phyloP scores from a whole-genome alignment of 2,888 invertebrate species.

The Minunthozetes semirufus region DNA sequence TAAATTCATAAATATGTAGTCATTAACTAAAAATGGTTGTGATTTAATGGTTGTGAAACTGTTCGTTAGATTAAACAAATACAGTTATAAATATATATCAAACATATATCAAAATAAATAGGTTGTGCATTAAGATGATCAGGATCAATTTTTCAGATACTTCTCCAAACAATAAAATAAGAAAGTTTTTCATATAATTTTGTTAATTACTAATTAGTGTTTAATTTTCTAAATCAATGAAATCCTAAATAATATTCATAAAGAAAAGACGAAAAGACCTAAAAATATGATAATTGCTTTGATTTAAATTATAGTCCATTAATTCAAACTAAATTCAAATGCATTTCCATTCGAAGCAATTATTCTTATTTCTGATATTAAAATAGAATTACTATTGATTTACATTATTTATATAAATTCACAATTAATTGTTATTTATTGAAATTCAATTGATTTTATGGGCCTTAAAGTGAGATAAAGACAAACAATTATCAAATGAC shows the following conservation, averaged over 20 bases:
- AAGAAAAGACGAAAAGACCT: not conserved
- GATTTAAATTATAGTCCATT: not conserved
- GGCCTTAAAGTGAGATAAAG: not conserved
- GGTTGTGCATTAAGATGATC: constrained; percentile 14
- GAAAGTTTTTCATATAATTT: not conserved
- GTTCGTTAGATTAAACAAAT: not conserved
- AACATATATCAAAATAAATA: too few species aligned
- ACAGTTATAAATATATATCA: too few species aligned
- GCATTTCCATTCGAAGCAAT: not conserved
- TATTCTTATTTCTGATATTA: too few species aligned
- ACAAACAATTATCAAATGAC: not conserved
- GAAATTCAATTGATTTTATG: not conserved
- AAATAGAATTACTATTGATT: not conserved
- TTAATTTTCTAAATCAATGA: not conserved
- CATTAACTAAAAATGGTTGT: constrained; percentile 6
- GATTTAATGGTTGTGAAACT: constrained; percentile 29
- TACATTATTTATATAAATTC: not conserved
- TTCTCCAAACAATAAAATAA: not conserved
- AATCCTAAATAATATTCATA: too few species aligned
- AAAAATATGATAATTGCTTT: not conserved
- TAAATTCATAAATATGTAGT: not conserved
- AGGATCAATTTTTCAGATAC: not conserved
- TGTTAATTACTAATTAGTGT: not conserved
- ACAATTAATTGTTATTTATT: not conserved
- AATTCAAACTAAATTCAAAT: not conserved